Percentiles rank a stretch among this genome's conserved stretches.
phyloP scores from a whole-genome alignment of 2,888 invertebrate species.

The Melangyna quadrimaculata region DNA sequence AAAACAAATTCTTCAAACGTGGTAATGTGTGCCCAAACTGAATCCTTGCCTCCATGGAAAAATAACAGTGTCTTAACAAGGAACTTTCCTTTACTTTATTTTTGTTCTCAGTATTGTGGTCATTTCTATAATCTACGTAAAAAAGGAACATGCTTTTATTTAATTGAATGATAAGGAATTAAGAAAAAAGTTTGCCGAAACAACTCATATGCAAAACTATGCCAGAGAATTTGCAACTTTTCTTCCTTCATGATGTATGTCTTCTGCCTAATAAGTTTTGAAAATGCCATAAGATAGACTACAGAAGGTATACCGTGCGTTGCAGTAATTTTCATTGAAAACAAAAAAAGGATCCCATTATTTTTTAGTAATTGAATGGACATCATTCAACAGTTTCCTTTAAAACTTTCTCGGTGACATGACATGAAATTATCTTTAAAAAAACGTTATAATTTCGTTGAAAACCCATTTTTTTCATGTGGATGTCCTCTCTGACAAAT shows the following conservation, averaged over 20 bases:
- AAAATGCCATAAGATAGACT: background rate
- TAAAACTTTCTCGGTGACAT: too few species aligned
- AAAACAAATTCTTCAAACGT: conserved; percentile 18
- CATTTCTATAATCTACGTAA: background rate
- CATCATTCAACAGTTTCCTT: too few species aligned
- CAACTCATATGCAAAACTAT: background rate
- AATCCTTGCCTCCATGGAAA: background rate
- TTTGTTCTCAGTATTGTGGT: background rate
- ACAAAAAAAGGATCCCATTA: too few species aligned
- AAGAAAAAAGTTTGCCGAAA: background rate
- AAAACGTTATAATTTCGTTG: too few species aligned
- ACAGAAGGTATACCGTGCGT: too few species aligned
- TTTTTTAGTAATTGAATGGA: too few species aligned
- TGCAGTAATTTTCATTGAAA: too few species aligned
- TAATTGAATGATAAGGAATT: conserved; percentile 9
- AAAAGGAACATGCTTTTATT: background rate
- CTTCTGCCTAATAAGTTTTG: background rate
- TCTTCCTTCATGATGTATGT: background rate
- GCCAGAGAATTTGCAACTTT: background rate
- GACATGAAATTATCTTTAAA: too few species aligned
- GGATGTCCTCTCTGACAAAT: too few species aligned
- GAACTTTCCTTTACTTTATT: background rate
- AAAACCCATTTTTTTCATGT: too few species aligned
- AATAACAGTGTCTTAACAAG: background rate
- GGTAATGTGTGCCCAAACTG: conserved; percentile 5